Evolutionary conservation across 2,888 invertebrate species (phyloP).

Genomic region (Chorisops tibialis): DNA sequence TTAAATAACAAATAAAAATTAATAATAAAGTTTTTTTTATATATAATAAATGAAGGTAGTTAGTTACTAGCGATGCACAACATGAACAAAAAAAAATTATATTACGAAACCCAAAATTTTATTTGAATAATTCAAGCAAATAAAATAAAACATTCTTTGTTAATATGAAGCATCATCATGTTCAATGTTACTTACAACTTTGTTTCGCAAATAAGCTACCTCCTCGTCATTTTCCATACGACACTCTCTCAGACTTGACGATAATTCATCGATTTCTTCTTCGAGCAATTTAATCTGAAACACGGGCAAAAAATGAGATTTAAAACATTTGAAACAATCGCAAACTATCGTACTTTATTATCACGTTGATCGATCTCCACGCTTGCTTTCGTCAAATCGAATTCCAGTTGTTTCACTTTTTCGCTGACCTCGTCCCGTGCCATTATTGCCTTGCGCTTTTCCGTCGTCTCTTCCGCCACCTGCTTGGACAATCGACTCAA

Average conservation of each 20-base stretch:
- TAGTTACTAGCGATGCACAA: not conserved
- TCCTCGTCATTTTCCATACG: constrained; percentile 57
- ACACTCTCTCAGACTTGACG: constrained; percentile 59
- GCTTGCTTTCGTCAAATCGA: constrained; percentile 45
- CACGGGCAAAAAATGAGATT: constrained; percentile 5
- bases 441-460: constrained; percentile 69
- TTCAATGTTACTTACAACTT: constrained; percentile 56
- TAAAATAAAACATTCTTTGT: not conserved
- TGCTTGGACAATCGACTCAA: constrained; percentile 78
- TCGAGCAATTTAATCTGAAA: constrained; percentile 59
- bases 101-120: too few species aligned
- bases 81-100: too few species aligned
- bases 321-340: not conserved
- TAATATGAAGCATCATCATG: constrained; percentile 3
- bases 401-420: constrained; percentile 54
- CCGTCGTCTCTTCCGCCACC: constrained; percentile 79
- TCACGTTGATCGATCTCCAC: constrained; percentile 47
- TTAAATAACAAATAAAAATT: not conserved
- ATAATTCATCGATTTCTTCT: constrained; percentile 70
- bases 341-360: constrained; percentile 42
- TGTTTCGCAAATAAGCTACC: constrained; percentile 55
- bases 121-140: too few species aligned
- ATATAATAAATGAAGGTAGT: too few species aligned
- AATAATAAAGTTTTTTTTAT: not conserved
- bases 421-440: constrained; percentile 66